Evolutionary conservation across 2,888 invertebrate species (phyloP), one percentile per base, ranked within the genome.

Genomic region (Oscheius sp.): DNA sequence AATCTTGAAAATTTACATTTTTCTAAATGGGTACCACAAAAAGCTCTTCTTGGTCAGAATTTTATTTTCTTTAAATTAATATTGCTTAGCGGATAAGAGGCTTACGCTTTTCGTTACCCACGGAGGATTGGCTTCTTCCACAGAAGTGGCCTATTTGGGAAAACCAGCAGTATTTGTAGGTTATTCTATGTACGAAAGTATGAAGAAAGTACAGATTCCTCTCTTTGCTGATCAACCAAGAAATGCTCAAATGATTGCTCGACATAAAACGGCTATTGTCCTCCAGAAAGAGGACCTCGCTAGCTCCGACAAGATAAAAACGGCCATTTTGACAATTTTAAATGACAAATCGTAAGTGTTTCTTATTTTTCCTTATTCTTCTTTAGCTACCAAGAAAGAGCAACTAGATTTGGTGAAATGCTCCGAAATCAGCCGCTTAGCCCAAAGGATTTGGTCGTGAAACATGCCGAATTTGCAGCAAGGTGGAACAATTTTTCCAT

Each of bases 1-100:
- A 61, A 53, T 16, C 68, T 76, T 16, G 18, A 21, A 0, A 84
- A 84, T 72, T 70, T 84, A 16, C 23, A 71, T 18, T 43, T 83
- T 1, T 71, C 69, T 2, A 73, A 71, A 45, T 84, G 84, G 84
- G 69, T 80, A 55, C 84, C 84, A n/a, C 84, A 84, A 68, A 75
- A 69, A 35, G 77, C 76, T 63, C 45, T 84, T n/a, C 49, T 84
- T 9, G 80, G 63, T 72, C 18, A 21, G 69, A 29, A 12, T 35
- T 43, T 43, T 13, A 13, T 43, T 43, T 43, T 7, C 13, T 43
- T 7, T 49, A 5, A n/a, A 49, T n/a, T 49, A n/a, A 2, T 49
- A 5, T 3, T 49, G 6, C 53, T 0, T 55, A 69, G 79, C 71
- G 23, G 77, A 79, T 66, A 43, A 70, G 5, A 61, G 79, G 16